A percentile compares a stretch with the other conserved stretches of the same genome.
Evolutionary conservation across 2,888 invertebrate genomes (phyloP).

Genomic region (Brachylomia viminalis): DNA sequence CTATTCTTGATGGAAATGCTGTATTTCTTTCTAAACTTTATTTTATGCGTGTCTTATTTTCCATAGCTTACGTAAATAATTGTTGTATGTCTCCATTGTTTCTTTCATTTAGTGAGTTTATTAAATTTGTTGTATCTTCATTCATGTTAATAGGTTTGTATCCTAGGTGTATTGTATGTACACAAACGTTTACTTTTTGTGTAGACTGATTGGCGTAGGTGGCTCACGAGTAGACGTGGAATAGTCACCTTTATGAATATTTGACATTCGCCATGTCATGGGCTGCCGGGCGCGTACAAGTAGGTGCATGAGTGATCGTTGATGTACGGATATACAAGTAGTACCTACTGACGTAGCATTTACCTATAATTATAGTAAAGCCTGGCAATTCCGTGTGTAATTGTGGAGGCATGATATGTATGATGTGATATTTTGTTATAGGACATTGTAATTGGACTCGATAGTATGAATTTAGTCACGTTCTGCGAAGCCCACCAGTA

Average conservation of each 20-base stretch:
- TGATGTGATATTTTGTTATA: slow-evolving; percentile 78
- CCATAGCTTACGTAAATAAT: slow-evolving; percentile 8
- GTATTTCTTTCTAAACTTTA: slow-evolving; percentile 29
- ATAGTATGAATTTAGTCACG: slow-evolving; percentile 55
- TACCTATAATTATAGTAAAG: neutral
- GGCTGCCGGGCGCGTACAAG: slow-evolving; percentile 21
- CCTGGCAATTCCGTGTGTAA: slow-evolving; percentile 26
- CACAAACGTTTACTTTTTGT: slow-evolving; percentile 49
- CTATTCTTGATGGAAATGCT: slow-evolving; percentile 35
- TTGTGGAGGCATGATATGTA: slow-evolving; percentile 35
- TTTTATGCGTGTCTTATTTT: slow-evolving; percentile 36
- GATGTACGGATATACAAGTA: neutral
- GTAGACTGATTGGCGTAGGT: slow-evolving; percentile 49
- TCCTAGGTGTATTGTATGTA: slow-evolving; percentile 60
- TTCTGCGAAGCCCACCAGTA: slow-evolving; percentile 70
- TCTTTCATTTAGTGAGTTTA: slow-evolving; percentile 43
- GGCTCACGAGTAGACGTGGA: slow-evolving; percentile 26
- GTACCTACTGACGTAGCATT: neutral
- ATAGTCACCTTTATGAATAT: slow-evolving; percentile 32
- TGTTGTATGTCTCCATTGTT: slow-evolving; percentile 34
- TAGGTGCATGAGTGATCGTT: neutral
- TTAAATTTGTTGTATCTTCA: slow-evolving; percentile 57
- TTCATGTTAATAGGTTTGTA: slow-evolving; percentile 69
- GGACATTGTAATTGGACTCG: slow-evolving; percentile 57
- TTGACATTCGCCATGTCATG: slow-evolving; percentile 36